Evolutionary conservation across 1,140 invertebrate species (phyloP).

Genomic region (Diabrotica virgifera): DNA sequence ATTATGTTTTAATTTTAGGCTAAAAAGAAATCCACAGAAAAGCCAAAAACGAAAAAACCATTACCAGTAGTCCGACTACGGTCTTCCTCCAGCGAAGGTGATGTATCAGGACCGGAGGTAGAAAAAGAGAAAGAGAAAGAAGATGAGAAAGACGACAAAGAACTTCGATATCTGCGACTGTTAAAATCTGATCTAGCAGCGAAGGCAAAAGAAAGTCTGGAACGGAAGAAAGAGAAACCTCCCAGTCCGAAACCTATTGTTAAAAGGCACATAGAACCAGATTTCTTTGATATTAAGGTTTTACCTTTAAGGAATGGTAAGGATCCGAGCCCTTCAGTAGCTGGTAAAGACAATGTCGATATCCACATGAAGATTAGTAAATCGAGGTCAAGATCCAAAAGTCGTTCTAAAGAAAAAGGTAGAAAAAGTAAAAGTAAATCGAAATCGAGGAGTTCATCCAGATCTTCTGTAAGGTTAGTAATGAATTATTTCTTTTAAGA

Average conservation of each 20-base stretch:
- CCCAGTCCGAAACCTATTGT: constrained; percentile 25
- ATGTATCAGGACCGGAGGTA: constrained; percentile 54
- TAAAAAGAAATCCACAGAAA: constrained; percentile 33
- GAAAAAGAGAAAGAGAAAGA: constrained; percentile 22
- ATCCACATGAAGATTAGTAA: constrained; percentile 24
- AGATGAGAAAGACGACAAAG: constrained; percentile 53
- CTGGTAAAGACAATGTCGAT: constrained; percentile 34
- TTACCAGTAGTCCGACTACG: constrained; percentile 59
- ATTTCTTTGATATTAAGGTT: constrained; percentile 43
- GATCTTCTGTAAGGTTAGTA: constrained; percentile 35
- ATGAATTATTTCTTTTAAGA: too few species aligned
- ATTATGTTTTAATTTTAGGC: constrained; percentile 27
- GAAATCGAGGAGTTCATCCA: constrained; percentile 47
- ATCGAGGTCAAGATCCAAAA: constrained; percentile 33
- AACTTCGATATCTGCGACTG: constrained; percentile 61
- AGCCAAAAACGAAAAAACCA: constrained; percentile 40
- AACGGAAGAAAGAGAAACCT: constrained; percentile 48
- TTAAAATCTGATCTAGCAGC: constrained; percentile 62
- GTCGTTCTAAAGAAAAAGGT: constrained; percentile 21
- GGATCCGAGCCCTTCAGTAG: constrained; percentile 17
- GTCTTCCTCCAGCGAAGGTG: constrained; percentile 59
- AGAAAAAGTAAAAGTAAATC: constrained; percentile 24
- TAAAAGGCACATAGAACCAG: constrained; percentile 31
- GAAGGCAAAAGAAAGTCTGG: constrained; percentile 57
- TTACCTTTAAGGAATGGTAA: constrained; percentile 37